Base-by-base conservation (phyloP, 1,140 invertebrate species). In the Mamestra configurata region DNA sequence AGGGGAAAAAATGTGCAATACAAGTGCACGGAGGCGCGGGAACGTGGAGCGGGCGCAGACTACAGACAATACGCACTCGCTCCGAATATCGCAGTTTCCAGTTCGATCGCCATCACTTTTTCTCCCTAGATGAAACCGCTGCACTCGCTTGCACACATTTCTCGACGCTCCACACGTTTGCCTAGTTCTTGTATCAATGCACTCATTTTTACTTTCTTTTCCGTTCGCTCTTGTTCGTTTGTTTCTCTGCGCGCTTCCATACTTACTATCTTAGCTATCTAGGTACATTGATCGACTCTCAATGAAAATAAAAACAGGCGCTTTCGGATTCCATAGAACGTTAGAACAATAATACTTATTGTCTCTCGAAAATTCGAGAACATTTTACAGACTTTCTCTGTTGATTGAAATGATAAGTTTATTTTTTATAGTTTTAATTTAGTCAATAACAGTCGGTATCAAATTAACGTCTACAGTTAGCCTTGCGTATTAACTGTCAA, bases 151-250 rank as follows among this genome's bases (percentile, higher is more conserved):
- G 84, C 88, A 89, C 87, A 88, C 88, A 80, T 93, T 92, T 90
- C 89, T 89, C 89, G 76, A 61, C 83, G 79, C 85, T 84, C 81
- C 82, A 84, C 86, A 88, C 85, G 90, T 90, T 90, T 86, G 86
- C 88, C 87, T 91, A 89, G 83, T 91, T 93, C 91, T 90, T 89
- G 89, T 91, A 92, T 89, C 89, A 86, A 86, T 92, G 92, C 88
- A 90, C 87, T 95, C 89, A 94, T 94, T 95, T 95, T 95, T 95
- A 95, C 93, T 95, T 94, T 95, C 93, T 92, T 93, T 92, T 92
- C 89, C 91, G 87, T 93, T 95, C 91, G 88, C 92, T 92, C 89
- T 93, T 94, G 82, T 90, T 92, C 80, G 86, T 92, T 90, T 82
- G 83, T 82, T 85, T 83, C 82, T 72, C 77, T 59, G 70, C 57